These are phyloP conservation scores for Drosophila anomalata DNA, from an alignment of 2,888 invertebrate species.

Conservation along the genomic window DNA sequence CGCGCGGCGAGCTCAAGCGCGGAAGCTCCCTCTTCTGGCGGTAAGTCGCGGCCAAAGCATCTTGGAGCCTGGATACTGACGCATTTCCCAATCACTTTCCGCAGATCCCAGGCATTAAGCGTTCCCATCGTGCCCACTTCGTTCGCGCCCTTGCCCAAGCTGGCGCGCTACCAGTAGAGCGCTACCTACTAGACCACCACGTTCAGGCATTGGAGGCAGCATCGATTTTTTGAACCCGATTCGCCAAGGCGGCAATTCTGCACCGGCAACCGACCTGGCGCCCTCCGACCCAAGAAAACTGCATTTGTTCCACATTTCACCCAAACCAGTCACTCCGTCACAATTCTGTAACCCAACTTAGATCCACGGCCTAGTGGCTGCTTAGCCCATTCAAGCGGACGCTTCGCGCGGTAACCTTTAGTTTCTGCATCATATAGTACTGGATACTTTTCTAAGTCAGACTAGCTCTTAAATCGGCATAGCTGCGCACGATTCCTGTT, in stretches of 20 bases:
- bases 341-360: conserved; percentile 30
- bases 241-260: conserved; percentile 45
- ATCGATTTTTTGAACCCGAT: conserved; percentile 37
- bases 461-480: conserved; percentile 4
- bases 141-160: conserved; percentile 71
- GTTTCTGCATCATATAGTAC: conserved; percentile 3
- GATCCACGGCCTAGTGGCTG: conserved; percentile 17
- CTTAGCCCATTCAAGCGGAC: conserved; percentile 1
- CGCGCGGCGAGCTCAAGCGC: conserved; percentile 91
- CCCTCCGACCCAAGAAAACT: conserved; percentile 54
- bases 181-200: conserved; percentile 14
- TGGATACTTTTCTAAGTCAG: neutral
- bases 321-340: conserved; percentile 16
- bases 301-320: conserved; percentile 60
- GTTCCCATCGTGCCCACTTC: conserved; percentile 38
- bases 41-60: conserved; percentile 53
- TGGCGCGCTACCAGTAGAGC: conserved; percentile 70
- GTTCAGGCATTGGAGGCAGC: conserved; percentile 30
- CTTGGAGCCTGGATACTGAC: neutral
- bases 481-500: conserved; percentile 21
- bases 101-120: conserved; percentile 45
- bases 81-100: neutral
- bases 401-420: conserved; percentile 6
- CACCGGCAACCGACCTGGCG: conserved; percentile 2
- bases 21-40: conserved; percentile 89